Evolutionary conservation across 2,888 invertebrate species (phyloP), one percentile per base, ranked within the genome.

Genomic region (Nowickia ferox): DNA sequence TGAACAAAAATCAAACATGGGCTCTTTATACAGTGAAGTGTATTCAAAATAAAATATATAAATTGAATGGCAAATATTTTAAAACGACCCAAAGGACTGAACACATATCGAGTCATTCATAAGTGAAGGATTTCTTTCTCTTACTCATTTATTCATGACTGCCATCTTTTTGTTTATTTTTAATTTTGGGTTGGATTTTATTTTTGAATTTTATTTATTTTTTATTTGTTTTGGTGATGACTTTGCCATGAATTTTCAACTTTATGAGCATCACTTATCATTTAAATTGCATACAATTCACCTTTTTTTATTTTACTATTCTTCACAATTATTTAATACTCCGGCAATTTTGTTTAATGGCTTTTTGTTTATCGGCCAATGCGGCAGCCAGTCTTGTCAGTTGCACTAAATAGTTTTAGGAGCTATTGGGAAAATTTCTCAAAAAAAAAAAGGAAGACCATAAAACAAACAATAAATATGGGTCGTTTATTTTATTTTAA

Each of bases 291-390:
- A 22, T 19, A n/a, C 42, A 74, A 48, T 30, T 30, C 6, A 65
- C n/a, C 44, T 19, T 44, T 30, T 53, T 74, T 48, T 53, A 19
- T 53, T 74, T 48, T 53, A 19, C n/a, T 53, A 51, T 63, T 78
- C 68, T 68, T 53, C 30, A 30, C 44, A 44, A 61, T 55, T 71
- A 9, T 72, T 57, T 19, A 51, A 48, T 19, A 63, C 48, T 44
- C 10, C 51, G 63, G 59, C 69, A 71, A 66, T 72, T 76, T 59
- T 71, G 46, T 80, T 80, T 76, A 71, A 80, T 80, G 46, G 65
- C 6, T 30, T 80, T 72, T 69, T 63, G 69, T 55, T 71, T 75
- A 74, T 78, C 72, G 63, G 19, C 19, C 22, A 11, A 9, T 30
- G 30, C 6, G 42, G 61, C 22, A 22, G 51, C 42, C 77, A 57